A percentile compares a stretch with the other conserved stretches of the same genome.
These are phyloP conservation scores for Bombyx mandarina DNA, from an alignment of 1,140 invertebrate species.

Conservation along the genomic window DNA sequence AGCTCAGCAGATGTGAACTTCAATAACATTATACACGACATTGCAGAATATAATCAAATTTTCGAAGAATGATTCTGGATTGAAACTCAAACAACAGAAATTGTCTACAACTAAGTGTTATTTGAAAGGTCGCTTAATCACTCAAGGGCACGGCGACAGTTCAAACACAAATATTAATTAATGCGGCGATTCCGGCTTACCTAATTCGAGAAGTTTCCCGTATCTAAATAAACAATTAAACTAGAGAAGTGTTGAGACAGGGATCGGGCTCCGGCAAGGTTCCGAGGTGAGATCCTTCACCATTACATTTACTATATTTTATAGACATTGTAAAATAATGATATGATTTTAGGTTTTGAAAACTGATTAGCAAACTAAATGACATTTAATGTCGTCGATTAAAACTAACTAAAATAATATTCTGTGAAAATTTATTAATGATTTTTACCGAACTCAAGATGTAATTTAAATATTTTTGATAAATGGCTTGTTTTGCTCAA, in stretches of 20 bases:
- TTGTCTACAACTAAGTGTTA: constrained; percentile 44
- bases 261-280: constrained; percentile 8
- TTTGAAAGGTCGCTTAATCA: constrained; percentile 53
- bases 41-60: constrained; percentile 22
- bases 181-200: constrained; percentile 59
- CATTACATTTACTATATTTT: too few relatives aligned
- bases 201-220: constrained; percentile 62
- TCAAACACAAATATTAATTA: constrained; percentile 68
- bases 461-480: too few relatives aligned
- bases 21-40: constrained; percentile 10
- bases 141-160: constrained; percentile 54
- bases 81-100: constrained; percentile 36
- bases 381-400: too few relatives aligned
- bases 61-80: constrained; percentile 23
- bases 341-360: too few relatives aligned
- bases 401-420: too few relatives aligned
- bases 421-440: too few relatives aligned
- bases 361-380: too few relatives aligned
- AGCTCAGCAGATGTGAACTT: neutral
- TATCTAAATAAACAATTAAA: constrained; percentile 66
- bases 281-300: neutral
- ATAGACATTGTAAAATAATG: too few relatives aligned
- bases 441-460: too few relatives aligned
- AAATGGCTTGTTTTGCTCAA: too few relatives aligned
- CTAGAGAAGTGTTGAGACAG: constrained; percentile 33